Conservation (phyloP, 2,888 invertebrate species). For the Acanthosepion lycidas region DNA sequence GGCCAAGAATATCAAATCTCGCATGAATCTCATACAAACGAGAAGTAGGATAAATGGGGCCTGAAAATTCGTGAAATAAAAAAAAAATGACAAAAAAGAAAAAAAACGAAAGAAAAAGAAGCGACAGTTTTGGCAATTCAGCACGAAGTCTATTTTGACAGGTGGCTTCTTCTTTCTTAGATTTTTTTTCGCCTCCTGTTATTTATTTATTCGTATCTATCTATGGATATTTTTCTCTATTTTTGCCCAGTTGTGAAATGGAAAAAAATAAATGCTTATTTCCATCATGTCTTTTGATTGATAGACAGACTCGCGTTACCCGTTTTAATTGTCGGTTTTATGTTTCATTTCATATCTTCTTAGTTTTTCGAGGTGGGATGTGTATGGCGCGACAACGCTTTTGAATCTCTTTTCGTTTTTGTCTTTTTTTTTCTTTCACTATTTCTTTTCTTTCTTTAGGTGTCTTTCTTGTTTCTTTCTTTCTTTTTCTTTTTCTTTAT, state of each 20-base stretch:
- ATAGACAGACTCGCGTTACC: not conserved
- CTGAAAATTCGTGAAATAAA: not conserved
- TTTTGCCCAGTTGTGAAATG: not conserved
- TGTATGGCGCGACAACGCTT: too few species aligned
- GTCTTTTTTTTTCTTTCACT: too few species aligned
- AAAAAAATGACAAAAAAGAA: not conserved
- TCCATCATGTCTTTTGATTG: not conserved
- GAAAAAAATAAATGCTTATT: not conserved
- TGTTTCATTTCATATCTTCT: too few species aligned
- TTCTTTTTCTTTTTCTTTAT: too few species aligned
- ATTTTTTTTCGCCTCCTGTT: not conserved
- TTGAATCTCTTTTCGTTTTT: too few species aligned
- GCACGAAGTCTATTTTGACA: constrained; percentile 18
- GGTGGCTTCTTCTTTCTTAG: not conserved
- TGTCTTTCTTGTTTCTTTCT: too few species aligned
- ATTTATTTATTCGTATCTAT: too few species aligned
- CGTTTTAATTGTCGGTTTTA: not conserved
- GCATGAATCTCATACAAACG: not conserved
- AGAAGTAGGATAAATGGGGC: not conserved
- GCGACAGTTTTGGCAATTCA: not conserved
- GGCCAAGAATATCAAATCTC: not conserved
- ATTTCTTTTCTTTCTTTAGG: too few species aligned
- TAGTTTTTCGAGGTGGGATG: too few species aligned
- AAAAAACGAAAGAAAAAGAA: too few species aligned
- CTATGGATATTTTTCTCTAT: too few species aligned